Evolutionary conservation across 2,113 vertebrate species (phyloP).

Genomic region (Silurus glanis): DNA sequence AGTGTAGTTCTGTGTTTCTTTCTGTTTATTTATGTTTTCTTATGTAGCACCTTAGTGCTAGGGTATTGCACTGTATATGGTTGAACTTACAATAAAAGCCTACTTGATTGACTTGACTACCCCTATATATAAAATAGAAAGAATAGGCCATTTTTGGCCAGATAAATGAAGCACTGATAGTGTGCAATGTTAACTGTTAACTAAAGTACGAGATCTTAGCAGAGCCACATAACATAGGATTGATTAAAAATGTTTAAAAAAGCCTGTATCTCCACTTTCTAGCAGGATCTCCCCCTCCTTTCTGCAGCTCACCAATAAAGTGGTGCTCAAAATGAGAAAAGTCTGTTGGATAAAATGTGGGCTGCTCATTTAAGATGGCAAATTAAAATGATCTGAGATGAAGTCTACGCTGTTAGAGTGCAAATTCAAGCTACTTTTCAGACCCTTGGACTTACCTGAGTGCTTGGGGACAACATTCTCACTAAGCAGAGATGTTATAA

Average conservation of each 20-base stretch:
- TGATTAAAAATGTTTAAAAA: constrained; percentile 73
- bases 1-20: no score
- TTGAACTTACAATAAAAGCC: no score
- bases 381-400: constrained; percentile 76
- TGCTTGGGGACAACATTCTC: neutral
- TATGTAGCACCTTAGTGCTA: no score
- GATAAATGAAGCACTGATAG: neutral
- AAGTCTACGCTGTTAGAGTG: constrained; percentile 62
- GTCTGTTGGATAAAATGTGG: constrained; percentile 71
- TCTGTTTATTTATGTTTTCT: no score
- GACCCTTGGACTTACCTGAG: neutral
- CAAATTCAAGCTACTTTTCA: constrained; percentile 6
- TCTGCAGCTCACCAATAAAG: constrained; percentile 72
- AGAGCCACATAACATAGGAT: constrained; percentile 73
- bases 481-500: constrained; percentile 26
- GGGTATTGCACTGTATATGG: no score
- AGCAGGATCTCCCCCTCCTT: constrained; percentile 24
- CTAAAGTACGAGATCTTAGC: constrained; percentile 52
- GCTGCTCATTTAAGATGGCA: constrained; percentile 76
- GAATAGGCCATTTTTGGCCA: neutral
- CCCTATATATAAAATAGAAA: neutral
- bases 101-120: no score
- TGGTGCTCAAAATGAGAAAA: constrained; percentile 74
- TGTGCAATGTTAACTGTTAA: neutral
- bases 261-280: constrained; percentile 61